A percentile compares a stretch with the other conserved stretches of the same genome.
Conservation (phyloP, 2,797 vertebrate genomes). For the Dryobates pubescens region DNA sequence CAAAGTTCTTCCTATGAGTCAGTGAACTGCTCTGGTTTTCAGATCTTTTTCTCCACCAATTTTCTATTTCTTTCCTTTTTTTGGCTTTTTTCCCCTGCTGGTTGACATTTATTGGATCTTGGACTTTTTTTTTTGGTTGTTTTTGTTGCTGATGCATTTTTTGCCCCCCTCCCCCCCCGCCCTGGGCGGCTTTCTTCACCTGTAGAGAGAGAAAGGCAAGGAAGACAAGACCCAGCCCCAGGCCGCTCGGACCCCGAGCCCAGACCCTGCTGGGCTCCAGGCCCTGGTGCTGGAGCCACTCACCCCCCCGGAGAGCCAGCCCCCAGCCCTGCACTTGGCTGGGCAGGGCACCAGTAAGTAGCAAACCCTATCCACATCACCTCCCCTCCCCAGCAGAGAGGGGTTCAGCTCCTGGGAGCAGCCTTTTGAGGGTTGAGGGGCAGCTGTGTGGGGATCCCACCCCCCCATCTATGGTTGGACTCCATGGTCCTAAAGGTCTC, state of each 20-base stretch:
- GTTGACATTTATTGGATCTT: background rate
- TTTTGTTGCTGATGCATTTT: conserved; percentile 76
- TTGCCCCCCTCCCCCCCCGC: conserved; percentile 57
- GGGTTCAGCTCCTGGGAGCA: background rate
- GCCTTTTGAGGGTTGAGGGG: background rate
- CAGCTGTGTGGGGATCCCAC: fast-evolving
- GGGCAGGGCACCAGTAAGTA: conserved; percentile 75
- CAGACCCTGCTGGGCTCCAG: conserved; percentile 79
- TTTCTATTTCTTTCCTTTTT: background rate
- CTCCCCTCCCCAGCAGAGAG: background rate
- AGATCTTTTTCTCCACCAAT: background rate
- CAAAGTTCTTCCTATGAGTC: background rate
- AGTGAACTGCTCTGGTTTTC: conserved; percentile 12
- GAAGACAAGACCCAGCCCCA: conserved; percentile 79
- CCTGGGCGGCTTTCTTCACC: conserved; percentile 69
- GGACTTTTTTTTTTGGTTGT: background rate
- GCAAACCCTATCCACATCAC: background rate
- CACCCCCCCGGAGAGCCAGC: conserved; percentile 82
- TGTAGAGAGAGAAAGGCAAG: conserved; percentile 88
- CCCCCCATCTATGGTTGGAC: too few relatives aligned
- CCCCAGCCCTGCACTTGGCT: conserved; percentile 41
- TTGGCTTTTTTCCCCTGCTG: conserved; percentile 20
- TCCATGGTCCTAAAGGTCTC: too few relatives aligned
- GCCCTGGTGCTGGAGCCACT: conserved; percentile 81
- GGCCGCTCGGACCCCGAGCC: conserved; percentile 76